Evolutionary conservation across 2,888 invertebrate species (phyloP).

Genomic region (Mythimna pallens): DNA sequence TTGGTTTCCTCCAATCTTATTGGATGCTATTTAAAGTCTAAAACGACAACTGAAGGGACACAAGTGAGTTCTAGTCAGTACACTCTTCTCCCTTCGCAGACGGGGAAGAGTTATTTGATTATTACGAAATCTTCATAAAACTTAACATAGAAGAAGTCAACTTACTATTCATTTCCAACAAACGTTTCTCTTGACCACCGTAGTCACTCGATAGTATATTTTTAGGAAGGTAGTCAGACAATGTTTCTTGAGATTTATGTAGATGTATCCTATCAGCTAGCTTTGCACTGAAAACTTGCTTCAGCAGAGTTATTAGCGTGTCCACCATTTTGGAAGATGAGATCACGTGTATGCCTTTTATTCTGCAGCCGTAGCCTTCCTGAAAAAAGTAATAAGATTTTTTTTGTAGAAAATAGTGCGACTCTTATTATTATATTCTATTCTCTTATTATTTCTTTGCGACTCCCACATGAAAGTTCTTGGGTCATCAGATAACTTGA

Average conservation of each 20-base stretch:
- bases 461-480: too few species aligned
- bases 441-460: too few species aligned
- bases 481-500: too few species aligned
- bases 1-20: too few species aligned
- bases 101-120: too few species aligned
- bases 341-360: conserved; percentile 81
- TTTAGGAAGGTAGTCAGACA: conserved; percentile 46
- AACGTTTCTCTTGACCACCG: conserved; percentile 52
- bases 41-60: too few species aligned
- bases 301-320: conserved; percentile 76
- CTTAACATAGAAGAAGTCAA: not conserved
- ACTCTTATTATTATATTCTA: too few species aligned
- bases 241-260: conserved; percentile 45
- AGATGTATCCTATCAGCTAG: conserved; percentile 56
- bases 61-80: too few species aligned
- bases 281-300: conserved; percentile 73
- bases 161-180: conserved; percentile 58
- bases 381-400: conserved; percentile 41
- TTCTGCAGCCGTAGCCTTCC: conserved; percentile 77
- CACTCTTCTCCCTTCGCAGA: too few species aligned
- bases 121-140: not conserved
- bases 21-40: too few species aligned
- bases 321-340: conserved; percentile 80
- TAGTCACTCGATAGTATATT: conserved; percentile 53
- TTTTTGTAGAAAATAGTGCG: not conserved